A percentile compares a stretch with the other conserved stretches of the same genome.
These are phyloP conservation scores for Cheirogaleus major DNA, from an alignment of 2,797 vertebrate species.

Conservation along the genomic window DNA sequence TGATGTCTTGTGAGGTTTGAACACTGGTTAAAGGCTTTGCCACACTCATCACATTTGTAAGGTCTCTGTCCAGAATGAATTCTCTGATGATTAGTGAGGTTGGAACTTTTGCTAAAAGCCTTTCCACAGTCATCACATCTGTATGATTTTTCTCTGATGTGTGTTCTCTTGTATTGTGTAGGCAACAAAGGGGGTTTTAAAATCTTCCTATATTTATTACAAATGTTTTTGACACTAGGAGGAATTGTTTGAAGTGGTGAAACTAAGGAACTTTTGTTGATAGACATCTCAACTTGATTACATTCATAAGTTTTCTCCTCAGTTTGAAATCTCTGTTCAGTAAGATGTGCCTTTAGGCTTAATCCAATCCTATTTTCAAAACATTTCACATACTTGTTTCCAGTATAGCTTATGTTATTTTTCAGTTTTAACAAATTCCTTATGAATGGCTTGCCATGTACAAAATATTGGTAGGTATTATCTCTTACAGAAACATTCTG, in stretches of 20 bases:
- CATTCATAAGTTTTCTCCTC: not conserved
- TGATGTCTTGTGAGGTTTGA: slow-evolving; percentile 54
- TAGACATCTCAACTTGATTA: not conserved
- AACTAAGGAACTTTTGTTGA: not conserved
- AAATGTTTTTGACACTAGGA: not conserved
- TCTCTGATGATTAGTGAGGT: slow-evolving; percentile 35
- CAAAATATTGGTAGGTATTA: not conserved
- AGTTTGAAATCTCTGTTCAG: not conserved
- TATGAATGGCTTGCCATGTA: not conserved
- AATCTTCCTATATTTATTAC: slow-evolving; percentile 20
- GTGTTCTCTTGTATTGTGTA: slow-evolving; percentile 5
- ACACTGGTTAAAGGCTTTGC: slow-evolving; percentile 54
- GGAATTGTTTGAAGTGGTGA: not conserved
- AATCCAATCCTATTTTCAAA: not conserved
- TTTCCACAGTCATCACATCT: slow-evolving; percentile 58
- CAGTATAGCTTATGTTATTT: not conserved
- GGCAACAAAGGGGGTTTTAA: slow-evolving; percentile 11
- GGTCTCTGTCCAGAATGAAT: slow-evolving; percentile 60
- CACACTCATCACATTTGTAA: slow-evolving; percentile 24
- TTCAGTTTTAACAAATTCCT: not conserved
- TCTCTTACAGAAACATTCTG: not conserved
- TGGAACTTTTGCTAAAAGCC: slow-evolving; percentile 28
- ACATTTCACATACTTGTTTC: not conserved
- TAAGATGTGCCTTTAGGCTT: not conserved
- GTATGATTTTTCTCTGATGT: slow-evolving; percentile 55